Base-by-base conservation (phyloP, 2,113 vertebrate genomes). In the Oreocharis arfaki region DNA sequence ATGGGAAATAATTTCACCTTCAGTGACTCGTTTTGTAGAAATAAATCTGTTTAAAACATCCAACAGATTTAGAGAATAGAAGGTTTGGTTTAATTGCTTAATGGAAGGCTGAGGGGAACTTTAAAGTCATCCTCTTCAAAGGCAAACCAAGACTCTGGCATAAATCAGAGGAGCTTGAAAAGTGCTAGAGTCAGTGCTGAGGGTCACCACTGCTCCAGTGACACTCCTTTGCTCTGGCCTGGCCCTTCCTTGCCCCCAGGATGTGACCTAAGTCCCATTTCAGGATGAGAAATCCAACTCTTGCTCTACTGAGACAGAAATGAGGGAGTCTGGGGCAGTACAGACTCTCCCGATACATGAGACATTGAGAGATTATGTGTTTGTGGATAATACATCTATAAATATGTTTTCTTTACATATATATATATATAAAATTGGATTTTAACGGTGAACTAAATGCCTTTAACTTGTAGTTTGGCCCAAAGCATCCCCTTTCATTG, bases 121-220 rank as follows among this genome's bases (percentile, higher is more conserved):
- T 95, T 71, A 47, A 86, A 94, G 20, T 32, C 22, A 46, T 16
- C 4, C 6, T 73, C 57, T 71, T 56, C 30, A 44, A 39, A 85
- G 71, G 35, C 13, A 57, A 67, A 61, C 26, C 30, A 42, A 63
- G 5, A 9, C 13, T 49, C 44, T 84, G 39, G 14, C 27, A 50
- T 37, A 59, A 53, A 65, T 60, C 27, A 73, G 70, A 69, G 41
- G 7, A 65, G 11, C 10, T 64, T 56, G 52, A 59, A 73, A 39
- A 44, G 19, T 47, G 35, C 11, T 63, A 0, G 12, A n/a, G 71
- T 39, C 56, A 18, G 26, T 68, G 13, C 5, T 89, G 47, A 2
- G 2, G n/a, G 26, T 83, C 37, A 24, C 17, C 26, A 15, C 20
- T 33, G 33, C 24, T 33, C 47, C 1, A 1, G 12, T 1, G 11